Percentiles rank a stretch among this genome's conserved stretches.
Conservation (phyloP, 2,888 invertebrate species). For the Hemithea aestivaria region DNA sequence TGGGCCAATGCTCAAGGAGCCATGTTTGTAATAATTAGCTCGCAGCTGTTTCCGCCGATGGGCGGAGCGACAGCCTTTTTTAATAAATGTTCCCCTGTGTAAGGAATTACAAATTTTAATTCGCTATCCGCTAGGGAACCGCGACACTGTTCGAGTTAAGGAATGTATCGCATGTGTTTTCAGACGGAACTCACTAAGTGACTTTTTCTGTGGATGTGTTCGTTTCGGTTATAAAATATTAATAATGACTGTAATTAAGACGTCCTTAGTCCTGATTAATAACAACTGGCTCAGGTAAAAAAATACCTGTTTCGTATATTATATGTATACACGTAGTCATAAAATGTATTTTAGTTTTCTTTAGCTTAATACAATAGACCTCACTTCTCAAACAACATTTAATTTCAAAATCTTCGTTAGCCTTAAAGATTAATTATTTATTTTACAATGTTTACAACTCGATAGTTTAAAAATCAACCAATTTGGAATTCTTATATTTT, state of each 20-base stretch:
- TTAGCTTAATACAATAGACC: too few species aligned
- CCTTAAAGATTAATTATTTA: too few species aligned
- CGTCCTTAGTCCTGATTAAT: conserved; percentile 1
- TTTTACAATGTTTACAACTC: too few species aligned
- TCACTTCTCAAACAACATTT: too few species aligned
- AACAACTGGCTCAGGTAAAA: too few species aligned
- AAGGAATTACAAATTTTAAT: conserved; percentile 75
- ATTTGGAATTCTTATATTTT: too few species aligned
- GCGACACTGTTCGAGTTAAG: conserved; percentile 57
- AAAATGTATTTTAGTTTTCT: too few species aligned
- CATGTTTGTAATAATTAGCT: conserved; percentile 70
- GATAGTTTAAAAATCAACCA: too few species aligned
- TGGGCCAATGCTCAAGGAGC: conserved; percentile 54
- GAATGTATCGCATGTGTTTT: conserved; percentile 71
- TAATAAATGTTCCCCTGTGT: conserved; percentile 64
- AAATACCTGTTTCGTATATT: too few species aligned
- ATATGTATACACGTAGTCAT: too few species aligned
- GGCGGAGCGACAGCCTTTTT: conserved; percentile 63
- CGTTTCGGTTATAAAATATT: conserved; percentile 7
- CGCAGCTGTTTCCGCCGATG: conserved; percentile 75
- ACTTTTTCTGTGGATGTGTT: conserved; percentile 25
- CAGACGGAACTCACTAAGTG: conserved; percentile 32
- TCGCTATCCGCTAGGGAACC: conserved; percentile 71
- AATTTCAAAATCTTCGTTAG: too few species aligned
- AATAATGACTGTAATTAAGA: too few species aligned